Evolutionary conservation across 2,888 invertebrate species (phyloP).

Genomic region (Stegana nigrithorax): DNA sequence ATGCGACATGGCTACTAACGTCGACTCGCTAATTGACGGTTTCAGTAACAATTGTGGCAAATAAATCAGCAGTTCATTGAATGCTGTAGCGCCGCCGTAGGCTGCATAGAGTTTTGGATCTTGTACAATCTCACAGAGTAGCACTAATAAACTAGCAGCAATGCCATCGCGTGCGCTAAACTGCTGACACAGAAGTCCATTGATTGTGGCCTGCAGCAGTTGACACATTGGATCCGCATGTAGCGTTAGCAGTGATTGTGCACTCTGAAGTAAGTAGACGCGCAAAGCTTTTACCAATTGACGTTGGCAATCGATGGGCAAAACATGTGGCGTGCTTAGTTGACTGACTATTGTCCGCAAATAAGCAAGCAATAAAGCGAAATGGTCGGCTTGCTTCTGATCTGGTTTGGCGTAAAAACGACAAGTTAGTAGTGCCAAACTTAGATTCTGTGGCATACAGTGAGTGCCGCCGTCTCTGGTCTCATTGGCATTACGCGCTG

Average conservation of each 20-base stretch:
- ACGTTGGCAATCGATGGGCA: neutral
- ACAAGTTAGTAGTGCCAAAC: slow-evolving; percentile 45
- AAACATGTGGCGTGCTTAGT: neutral
- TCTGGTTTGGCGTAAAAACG: slow-evolving; percentile 38
- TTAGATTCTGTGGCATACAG: slow-evolving; percentile 99
- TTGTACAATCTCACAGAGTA: slow-evolving; percentile 70
- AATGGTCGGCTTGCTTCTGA: slow-evolving; percentile 21
- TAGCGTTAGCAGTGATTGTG: slow-evolving; percentile 38
- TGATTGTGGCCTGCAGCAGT: slow-evolving; percentile 55
- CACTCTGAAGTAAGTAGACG: slow-evolving; percentile 50
- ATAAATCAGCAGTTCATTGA: slow-evolving; percentile 71
- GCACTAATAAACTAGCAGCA: slow-evolving; percentile 65
- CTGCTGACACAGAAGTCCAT: slow-evolving; percentile 48
- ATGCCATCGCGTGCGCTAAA: slow-evolving; percentile 55
- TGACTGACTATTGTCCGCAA: neutral
- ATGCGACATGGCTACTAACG: slow-evolving; percentile 72
- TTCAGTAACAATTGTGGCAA: slow-evolving; percentile 72
- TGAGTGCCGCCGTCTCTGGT: slow-evolving; percentile 47
- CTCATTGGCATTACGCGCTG: slow-evolving; percentile 10
- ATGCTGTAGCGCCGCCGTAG: slow-evolving; percentile 62
- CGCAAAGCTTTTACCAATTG: slow-evolving; percentile 33
- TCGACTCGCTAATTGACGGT: slow-evolving; percentile 70
- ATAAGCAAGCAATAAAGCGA: slow-evolving; percentile 20
- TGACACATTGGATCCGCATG: slow-evolving; percentile 47
- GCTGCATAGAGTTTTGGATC: slow-evolving; percentile 63